Base-by-base conservation (phyloP, 92 coral and sea anemone species). In the Siderastrea siderea region DNA sequence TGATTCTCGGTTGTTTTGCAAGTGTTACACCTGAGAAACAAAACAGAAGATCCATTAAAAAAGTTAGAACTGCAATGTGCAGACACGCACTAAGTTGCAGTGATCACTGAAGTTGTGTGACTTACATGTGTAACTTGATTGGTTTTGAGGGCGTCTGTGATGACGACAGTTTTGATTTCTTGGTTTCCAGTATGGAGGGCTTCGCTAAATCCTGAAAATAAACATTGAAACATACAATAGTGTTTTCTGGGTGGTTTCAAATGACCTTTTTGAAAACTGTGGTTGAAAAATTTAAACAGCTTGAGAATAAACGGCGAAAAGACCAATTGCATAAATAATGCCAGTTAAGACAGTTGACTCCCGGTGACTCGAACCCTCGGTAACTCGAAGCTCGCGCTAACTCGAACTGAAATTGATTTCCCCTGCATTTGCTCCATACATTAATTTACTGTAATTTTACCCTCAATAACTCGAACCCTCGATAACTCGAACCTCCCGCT, bases 1-100 rank as follows among this genome's bases (percentile, higher is more conserved):
- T 96, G 99, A 88, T 98, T 98, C 43, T 96, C 97, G 1, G 96
- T 92, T 82, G 92, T 93, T 85, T 89, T 90, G 80, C 99, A 98
- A 57, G 93, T 98, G 38, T 97, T 95, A 77, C 99, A 98, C 66
- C 99, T 98, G 87, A 51, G 7, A 66, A 15, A 78, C 13, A 38
- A 6, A 69, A 79, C 52, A 19, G 1, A 49, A 66, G 13, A 50
- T 9, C 16, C n/a, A 66, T 2, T 17, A 0, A 3, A 14, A 17
- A 66, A 9, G 71, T 66, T 5, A 9, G 57, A 53, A 53, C 57
- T 10, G 12, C 61, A 55, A 14, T 2, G 12, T 55, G 12, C 61
- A 66, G 71, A 66, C 43, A 66, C 71, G 7, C 17, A 47, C 57
- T 47, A 12, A 71, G 17, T 71, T 71, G 47, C 10, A 16, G 1